These are phyloP conservation scores for Gephyroberyx darwinii DNA, from an alignment of 2,797 vertebrate species.

Conservation along the genomic window DNA sequence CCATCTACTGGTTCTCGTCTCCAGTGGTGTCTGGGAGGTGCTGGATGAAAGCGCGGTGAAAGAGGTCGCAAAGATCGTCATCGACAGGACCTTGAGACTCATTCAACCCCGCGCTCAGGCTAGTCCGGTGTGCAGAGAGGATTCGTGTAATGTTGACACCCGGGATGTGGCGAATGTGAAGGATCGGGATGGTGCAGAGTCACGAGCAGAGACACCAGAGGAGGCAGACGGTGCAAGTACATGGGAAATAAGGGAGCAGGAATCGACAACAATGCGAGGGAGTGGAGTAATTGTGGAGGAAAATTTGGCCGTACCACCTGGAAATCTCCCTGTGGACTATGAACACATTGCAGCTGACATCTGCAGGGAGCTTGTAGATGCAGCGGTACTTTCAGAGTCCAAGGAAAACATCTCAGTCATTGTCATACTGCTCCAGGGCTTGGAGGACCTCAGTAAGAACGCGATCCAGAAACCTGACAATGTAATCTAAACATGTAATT, in stretches of 20 bases:
- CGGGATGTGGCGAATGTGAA: slow-evolving; percentile 22
- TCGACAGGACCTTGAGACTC: slow-evolving; percentile 24
- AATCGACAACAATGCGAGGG: slow-evolving; percentile 2
- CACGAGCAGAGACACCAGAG: slow-evolving; percentile 5
- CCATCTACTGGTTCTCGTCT: slow-evolving; percentile 76
- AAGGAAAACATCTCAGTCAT: slow-evolving; percentile 75
- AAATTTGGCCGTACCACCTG: neutral
- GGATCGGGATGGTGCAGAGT: slow-evolving; percentile 2
- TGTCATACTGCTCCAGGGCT: slow-evolving; percentile 69
- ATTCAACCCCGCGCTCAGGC: slow-evolving; percentile 33
- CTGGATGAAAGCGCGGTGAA: slow-evolving; percentile 69
- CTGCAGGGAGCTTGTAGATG: slow-evolving; percentile 64
- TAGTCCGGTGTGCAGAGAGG: slow-evolving; percentile 32
- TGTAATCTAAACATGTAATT: neutral
- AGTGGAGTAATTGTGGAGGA: neutral
- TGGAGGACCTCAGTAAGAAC: slow-evolving; percentile 4
- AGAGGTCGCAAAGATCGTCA: slow-evolving; percentile 50
- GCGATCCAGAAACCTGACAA: neutral
- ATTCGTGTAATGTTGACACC: slow-evolving; percentile 13
- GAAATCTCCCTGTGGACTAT: slow-evolving; percentile 30
- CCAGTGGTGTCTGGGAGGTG: slow-evolving; percentile 75
- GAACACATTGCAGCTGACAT: slow-evolving; percentile 54
- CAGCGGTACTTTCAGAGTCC: slow-evolving; percentile 71
- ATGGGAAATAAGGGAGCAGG: neutral
- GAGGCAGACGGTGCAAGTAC: slow-evolving; percentile 1